Evolutionary conservation across 1,140 invertebrate species (phyloP).

Genomic region (Myzus persicae): DNA sequence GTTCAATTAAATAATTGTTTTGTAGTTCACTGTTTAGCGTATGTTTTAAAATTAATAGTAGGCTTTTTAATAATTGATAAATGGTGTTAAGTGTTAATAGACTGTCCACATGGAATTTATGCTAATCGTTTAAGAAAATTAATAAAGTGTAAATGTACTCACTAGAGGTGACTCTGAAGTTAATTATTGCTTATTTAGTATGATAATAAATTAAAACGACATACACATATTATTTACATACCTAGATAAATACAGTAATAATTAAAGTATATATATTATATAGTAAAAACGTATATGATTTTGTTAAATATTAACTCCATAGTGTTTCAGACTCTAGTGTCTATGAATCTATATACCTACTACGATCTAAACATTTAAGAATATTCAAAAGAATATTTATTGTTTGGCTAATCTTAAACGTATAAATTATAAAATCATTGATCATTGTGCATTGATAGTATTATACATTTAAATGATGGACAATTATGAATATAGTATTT

Average conservation of each 20-base stretch:
- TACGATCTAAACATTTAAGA: background rate
- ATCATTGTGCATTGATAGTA: background rate
- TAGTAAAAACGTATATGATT: background rate
- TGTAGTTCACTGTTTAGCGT: background rate
- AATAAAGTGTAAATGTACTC: background rate
- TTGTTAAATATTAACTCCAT: background rate
- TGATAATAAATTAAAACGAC: background rate
- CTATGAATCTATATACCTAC: background rate
- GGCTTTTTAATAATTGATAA: background rate
- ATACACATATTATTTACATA: background rate
- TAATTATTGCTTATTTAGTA: conserved; percentile 5
- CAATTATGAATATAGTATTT: background rate
- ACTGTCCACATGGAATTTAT: background rate
- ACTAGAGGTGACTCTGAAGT: background rate
- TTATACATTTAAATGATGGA: background rate
- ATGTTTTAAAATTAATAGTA: background rate
- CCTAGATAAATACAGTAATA: background rate
- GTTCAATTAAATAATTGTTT: background rate
- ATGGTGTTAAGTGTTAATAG: background rate
- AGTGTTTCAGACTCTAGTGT: background rate
- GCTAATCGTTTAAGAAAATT: conserved; percentile 1
- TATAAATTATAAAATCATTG: background rate
- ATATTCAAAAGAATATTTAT: background rate
- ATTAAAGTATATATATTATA: background rate
- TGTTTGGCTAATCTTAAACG: background rate